phyloP scores from a whole-genome alignment of 2,797 vertebrate genomes.

The Rhyacichthys aspro region DNA sequence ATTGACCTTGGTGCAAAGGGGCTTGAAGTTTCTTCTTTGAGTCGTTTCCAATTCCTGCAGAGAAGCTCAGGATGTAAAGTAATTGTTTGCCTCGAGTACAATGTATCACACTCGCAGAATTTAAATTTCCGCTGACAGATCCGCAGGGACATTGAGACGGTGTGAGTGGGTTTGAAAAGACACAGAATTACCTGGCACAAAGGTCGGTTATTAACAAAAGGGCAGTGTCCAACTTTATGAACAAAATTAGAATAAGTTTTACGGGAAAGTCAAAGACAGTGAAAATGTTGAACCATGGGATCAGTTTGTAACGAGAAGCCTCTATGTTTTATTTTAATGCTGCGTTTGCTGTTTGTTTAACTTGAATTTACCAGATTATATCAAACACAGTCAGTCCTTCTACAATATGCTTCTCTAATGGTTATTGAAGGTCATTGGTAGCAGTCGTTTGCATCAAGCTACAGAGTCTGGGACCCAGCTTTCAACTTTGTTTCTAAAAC shows the following conservation, averaged over 20 bases:
- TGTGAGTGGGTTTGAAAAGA: constrained; percentile 23
- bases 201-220: constrained; percentile 18
- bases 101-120: constrained; percentile 36
- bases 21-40: constrained; percentile 39
- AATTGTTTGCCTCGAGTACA: constrained; percentile 41
- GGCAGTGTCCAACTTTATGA: neutral
- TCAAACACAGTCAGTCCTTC: too few species aligned
- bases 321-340: too few species aligned
- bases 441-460: too few species aligned
- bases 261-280: neutral
- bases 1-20: constrained; percentile 49
- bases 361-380: too few species aligned
- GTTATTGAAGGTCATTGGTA: too few species aligned
- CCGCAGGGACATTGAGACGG: constrained; percentile 5
- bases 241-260: neutral
- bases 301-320: too few species aligned
- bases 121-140: constrained; percentile 23
- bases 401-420: too few species aligned
- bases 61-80: constrained; percentile 41
- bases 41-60: constrained; percentile 36
- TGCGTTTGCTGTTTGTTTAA: too few species aligned
- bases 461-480: too few species aligned
- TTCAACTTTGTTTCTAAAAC: too few species aligned
- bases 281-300: too few species aligned
- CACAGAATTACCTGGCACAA: constrained; percentile 3